phyloP scores from a whole-genome alignment of 2,888 invertebrate genomes.

The Branchipolynoe longqiensis region DNA sequence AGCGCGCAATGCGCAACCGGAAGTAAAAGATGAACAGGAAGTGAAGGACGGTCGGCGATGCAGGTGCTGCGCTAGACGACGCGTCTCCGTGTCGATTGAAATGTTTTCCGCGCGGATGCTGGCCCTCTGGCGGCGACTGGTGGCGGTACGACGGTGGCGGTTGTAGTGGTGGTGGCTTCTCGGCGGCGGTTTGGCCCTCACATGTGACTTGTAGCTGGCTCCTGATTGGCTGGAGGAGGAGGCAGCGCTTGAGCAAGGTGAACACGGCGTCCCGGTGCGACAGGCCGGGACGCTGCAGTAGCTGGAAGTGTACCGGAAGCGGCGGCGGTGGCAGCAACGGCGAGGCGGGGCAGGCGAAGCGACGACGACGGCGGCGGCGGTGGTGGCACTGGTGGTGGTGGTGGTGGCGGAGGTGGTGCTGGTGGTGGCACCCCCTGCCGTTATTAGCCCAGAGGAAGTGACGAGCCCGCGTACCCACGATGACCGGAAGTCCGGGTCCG shows the following conservation, averaged over 20 bases:
- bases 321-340: not conserved
- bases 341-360: not conserved
- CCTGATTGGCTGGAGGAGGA: not conserved
- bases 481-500: too few species aligned
- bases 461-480: too few species aligned
- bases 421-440: too few species aligned
- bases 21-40: too few species aligned
- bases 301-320: not conserved
- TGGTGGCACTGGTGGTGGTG: too few species aligned
- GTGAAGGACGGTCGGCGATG: too few species aligned
- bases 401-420: too few species aligned
- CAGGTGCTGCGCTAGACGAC: too few species aligned
- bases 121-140: too few species aligned
- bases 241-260: not conserved
- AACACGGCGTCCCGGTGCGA: not conserved
- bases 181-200: constrained; percentile 45
- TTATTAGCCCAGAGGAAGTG: too few species aligned
- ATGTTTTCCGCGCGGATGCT: not conserved
- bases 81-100: not conserved
- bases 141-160: not conserved
- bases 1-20: not conserved
- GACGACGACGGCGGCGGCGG: not conserved
- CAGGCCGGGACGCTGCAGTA: constrained; percentile 15
- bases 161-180: constrained; percentile 11
- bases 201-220: constrained; percentile 36